Conservation (phyloP, 1,140 invertebrate genomes). For the Chironomus striatipennis region DNA sequence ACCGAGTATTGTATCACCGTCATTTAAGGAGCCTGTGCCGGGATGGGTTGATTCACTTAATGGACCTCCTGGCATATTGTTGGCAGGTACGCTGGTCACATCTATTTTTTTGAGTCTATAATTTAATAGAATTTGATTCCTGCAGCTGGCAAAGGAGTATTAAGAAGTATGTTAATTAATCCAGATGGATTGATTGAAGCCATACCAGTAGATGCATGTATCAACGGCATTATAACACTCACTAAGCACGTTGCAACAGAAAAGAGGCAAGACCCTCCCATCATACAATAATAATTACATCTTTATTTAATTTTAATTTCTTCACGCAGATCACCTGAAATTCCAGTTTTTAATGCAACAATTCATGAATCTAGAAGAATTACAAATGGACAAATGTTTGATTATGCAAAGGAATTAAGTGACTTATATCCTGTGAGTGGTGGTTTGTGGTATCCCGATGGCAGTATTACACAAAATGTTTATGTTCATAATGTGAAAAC, state of each 20-base stretch:
- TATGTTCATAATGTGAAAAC: slow-evolving; percentile 64
- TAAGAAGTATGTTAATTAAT: slow-evolving; percentile 68
- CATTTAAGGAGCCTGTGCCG: slow-evolving; percentile 46
- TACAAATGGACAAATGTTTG: slow-evolving; percentile 74
- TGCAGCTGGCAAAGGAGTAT: slow-evolving; percentile 68
- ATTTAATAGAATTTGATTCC: slow-evolving; percentile 54
- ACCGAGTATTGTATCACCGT: slow-evolving; percentile 56
- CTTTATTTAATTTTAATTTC: neutral
- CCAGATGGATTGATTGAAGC: slow-evolving; percentile 62
- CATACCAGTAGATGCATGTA: slow-evolving; percentile 73
- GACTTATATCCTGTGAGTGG: slow-evolving; percentile 69
- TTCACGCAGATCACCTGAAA: slow-evolving; percentile 45
- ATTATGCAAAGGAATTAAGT: slow-evolving; percentile 56
- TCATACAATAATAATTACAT: neutral
- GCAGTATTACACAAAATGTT: slow-evolving; percentile 63
- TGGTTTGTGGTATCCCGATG: slow-evolving; percentile 74
- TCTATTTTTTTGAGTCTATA: slow-evolving; percentile 30
- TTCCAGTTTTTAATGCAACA: slow-evolving; percentile 68
- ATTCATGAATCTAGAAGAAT: slow-evolving; percentile 54
- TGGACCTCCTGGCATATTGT: slow-evolving; percentile 58
- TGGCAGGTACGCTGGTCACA: too few species aligned
- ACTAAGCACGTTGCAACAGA: slow-evolving; percentile 47
- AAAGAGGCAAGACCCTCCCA: slow-evolving; percentile 38
- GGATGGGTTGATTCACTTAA: slow-evolving; percentile 57
- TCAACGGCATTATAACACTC: slow-evolving; percentile 63